Base-by-base conservation (phyloP, 2,888 invertebrate genomes). In the Eupithecia inturbata region DNA sequence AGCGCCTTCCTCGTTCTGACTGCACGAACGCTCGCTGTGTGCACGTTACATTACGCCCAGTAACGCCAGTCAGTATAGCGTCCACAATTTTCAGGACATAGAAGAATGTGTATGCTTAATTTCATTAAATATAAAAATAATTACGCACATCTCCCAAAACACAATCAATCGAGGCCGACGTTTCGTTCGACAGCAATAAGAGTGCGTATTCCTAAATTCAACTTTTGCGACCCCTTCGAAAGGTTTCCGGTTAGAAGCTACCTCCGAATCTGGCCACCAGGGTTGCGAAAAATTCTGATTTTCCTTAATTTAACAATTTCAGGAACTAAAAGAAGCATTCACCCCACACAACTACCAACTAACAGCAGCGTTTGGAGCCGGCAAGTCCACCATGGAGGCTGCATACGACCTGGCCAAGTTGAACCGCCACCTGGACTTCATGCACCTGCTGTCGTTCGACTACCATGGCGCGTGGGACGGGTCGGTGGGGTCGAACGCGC, bases 401-500 rank as follows among this genome's bases (percentile, higher is more conserved):
- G 97, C 97, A 0, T 98, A 98, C 83, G 96, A 98, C 87, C 95
- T 98, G 19, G 92, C 95, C 12, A 95, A 96, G 78, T 91, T 98
- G 16, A 95, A 96, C 26, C 90, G 95, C 0, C 96, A 96, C 84
- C 87, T 97, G 53, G 96, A 97, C 86, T 96, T 95, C 75, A 95
- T 98, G 60, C 97, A 98, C 82, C 95, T 98, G 86, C 98, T 98
- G 98, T 97, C 97, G 75, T 98, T 98, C 87, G 98, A 98, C 88
- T 98, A 98, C 88, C 97, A 98, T 81, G 98, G 98, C 0, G 95
- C 96, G 10, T 98, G 98, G 98, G 97, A 98, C 81, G 94, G 94
- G 0, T 94, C 92, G 72, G 96, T 97, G 0, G 97, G 97, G 0
- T 96, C 97, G 14, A 98, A 98, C 85, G 96, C 98, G 0, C 98